These are phyloP conservation scores for Falcaria lacertinaria DNA, from an alignment of 2,888 invertebrate species.

Conservation along the genomic window DNA sequence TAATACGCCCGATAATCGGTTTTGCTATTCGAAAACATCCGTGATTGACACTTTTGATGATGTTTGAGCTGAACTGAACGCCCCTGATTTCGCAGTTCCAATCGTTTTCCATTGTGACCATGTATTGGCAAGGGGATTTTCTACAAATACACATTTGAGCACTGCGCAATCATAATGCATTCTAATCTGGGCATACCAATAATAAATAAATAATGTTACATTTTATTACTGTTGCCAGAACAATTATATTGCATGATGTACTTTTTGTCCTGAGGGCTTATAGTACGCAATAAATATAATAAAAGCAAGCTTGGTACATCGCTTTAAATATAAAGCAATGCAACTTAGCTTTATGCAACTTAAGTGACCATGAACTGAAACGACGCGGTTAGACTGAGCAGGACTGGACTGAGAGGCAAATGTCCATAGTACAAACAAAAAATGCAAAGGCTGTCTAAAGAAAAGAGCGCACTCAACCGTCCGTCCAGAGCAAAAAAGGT, in stretches of 20 bases:
- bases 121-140: constrained; percentile 18
- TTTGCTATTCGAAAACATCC: constrained; percentile 75
- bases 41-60: constrained; percentile 77
- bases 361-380: constrained; percentile 42
- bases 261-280: too few relatives aligned
- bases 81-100: constrained; percentile 39
- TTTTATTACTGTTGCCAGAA: background rate
- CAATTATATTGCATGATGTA: too few relatives aligned
- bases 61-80: constrained; percentile 55
- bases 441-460: constrained; percentile 47
- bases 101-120: constrained; percentile 39
- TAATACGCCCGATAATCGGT: constrained; percentile 78
- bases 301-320: too few relatives aligned
- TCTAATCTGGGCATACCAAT: background rate
- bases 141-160: constrained; percentile 21
- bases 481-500: constrained; percentile 51
- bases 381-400: constrained; percentile 34
- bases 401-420: constrained; percentile 54
- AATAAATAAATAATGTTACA: background rate
- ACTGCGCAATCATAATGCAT: constrained; percentile 1
- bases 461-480: constrained; percentile 58
- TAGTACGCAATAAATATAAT: too few relatives aligned
- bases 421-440: constrained; percentile 60
- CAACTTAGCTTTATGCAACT: constrained; percentile 24
- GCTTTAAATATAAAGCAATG: constrained; percentile 10